These are phyloP conservation scores for Cliona cf. orientalis DNA, from an alignment of 37 sponge, comb jelly and placozoan genomes.

Conservation along the genomic window DNA sequence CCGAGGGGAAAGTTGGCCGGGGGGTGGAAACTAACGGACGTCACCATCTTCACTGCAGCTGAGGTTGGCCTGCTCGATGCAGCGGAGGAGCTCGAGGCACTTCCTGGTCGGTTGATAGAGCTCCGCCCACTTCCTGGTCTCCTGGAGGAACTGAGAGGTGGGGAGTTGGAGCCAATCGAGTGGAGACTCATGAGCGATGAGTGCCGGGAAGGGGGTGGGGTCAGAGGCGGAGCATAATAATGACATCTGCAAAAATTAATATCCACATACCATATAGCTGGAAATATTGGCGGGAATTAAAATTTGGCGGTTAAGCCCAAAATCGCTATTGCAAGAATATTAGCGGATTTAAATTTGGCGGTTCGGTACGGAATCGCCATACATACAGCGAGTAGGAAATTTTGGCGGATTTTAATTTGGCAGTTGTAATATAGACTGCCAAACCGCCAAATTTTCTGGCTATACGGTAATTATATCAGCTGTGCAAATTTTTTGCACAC, in stretches of 20 bases:
- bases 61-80: neutral
- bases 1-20: neutral
- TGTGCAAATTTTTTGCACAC: too few species aligned
- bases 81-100: neutral
- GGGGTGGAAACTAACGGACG: too few species aligned
- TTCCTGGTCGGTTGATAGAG: neutral
- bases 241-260: constrained; percentile 12
- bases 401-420: too few species aligned
- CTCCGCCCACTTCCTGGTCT: constrained; percentile 21
- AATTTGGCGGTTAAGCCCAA: neutral
- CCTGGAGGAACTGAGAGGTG: neutral
- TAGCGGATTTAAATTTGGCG: too few species aligned
- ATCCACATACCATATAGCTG: neutral
- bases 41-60: too few species aligned
- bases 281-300: neutral
- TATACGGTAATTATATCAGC: too few species aligned
- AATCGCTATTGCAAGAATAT: too few species aligned
- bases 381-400: too few species aligned
- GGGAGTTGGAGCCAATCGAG: neutral
- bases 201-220: constrained; percentile 12
- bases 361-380: too few species aligned
- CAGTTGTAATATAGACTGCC: too few species aligned
- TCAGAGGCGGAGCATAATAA: neutral
- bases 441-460: too few species aligned
- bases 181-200: constrained; percentile 4